These are phyloP conservation scores for Solea solea DNA, from an alignment of 2,113 vertebrate species.

Conservation along the genomic window DNA sequence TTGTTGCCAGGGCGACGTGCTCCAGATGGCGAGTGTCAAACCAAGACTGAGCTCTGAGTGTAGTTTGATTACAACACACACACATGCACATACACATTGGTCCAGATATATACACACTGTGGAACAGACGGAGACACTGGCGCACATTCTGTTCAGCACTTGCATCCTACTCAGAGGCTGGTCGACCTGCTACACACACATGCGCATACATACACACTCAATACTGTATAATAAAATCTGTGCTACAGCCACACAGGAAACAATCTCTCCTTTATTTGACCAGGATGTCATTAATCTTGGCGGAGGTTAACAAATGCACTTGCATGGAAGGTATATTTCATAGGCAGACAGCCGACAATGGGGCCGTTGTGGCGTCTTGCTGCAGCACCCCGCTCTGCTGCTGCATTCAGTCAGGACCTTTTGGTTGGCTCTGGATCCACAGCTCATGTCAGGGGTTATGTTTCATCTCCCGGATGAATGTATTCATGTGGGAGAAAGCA, in stretches of 20 bases:
- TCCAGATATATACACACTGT: constrained; percentile 16
- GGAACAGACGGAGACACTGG: constrained; percentile 47
- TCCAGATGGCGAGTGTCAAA: constrained; percentile 74
- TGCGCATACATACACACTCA: constrained; percentile 29
- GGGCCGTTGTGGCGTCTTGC: constrained; percentile 70
- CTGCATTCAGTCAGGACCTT: constrained; percentile 66
- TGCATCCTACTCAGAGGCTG: constrained; percentile 44
- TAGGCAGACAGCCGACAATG: constrained; percentile 72
- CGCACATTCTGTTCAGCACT: constrained; percentile 53
- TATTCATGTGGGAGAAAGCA: constrained; percentile 53
- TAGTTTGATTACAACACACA: constrained; percentile 33
- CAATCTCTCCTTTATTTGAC: constrained; percentile 76
- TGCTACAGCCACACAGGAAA: constrained; percentile 74
- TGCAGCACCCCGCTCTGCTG: constrained; percentile 18
- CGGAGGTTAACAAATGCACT: constrained; percentile 79
- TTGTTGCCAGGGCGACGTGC: constrained; percentile 71
- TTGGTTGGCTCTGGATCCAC: constrained; percentile 48
- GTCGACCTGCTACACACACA: constrained; percentile 24
- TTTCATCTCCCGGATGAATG: constrained; percentile 66
- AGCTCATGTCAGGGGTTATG: constrained; percentile 59
- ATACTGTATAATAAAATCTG: constrained; percentile 64
- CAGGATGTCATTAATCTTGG: constrained; percentile 77
- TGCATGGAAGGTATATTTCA: constrained; percentile 79
- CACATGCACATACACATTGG: constrained; percentile 15
- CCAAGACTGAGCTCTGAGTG: constrained; percentile 39